A percentile compares a stretch with the other conserved stretches of the same genome.
These are phyloP conservation scores for Arnoldichthys spilopterus DNA, from an alignment of 2,797 vertebrate genomes.

Conservation along the genomic window DNA sequence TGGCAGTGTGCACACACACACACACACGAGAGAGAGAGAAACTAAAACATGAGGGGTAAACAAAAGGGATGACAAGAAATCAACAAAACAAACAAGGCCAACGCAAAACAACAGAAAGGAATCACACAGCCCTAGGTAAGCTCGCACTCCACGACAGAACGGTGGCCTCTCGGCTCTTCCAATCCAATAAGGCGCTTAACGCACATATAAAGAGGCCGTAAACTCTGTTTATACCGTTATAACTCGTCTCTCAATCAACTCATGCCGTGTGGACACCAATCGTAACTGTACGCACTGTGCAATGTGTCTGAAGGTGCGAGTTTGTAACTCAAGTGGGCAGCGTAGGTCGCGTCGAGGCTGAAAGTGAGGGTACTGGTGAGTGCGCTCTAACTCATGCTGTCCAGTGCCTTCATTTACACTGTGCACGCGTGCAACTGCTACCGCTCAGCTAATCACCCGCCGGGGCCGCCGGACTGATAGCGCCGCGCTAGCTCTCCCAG, in stretches of 20 bases:
- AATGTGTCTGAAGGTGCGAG: neutral
- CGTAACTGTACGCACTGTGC: slow-evolving; percentile 20
- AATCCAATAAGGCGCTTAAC: slow-evolving; percentile 36
- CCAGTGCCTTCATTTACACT: slow-evolving; percentile 26
- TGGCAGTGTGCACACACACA: slow-evolving; percentile 52
- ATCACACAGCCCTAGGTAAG: slow-evolving; percentile 26
- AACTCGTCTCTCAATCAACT: slow-evolving; percentile 25
- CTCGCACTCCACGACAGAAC: slow-evolving; percentile 22
- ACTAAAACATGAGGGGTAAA: slow-evolving; percentile 58
- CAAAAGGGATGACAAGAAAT: slow-evolving; percentile 54
- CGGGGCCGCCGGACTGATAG: slow-evolving; percentile 1
- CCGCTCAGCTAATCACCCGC: slow-evolving; percentile 23
- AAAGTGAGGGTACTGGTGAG: slow-evolving; percentile 19
- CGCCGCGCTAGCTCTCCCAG: neutral
- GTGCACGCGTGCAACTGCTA: slow-evolving; percentile 7
- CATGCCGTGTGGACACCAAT: slow-evolving; percentile 19
- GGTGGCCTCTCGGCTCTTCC: slow-evolving; percentile 33
- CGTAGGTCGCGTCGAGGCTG: slow-evolving; percentile 32
- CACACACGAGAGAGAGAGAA: too few species aligned
- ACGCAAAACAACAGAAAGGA: slow-evolving; percentile 46
- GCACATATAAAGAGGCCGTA: slow-evolving; percentile 19
- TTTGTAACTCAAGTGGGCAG: neutral
- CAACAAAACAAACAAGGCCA: slow-evolving; percentile 49
- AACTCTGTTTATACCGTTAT: slow-evolving; percentile 22
- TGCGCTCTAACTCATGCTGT: slow-evolving; percentile 27